Conservation (phyloP, 2,797 vertebrate genomes). For the Crocodylus rhombifer region DNA sequence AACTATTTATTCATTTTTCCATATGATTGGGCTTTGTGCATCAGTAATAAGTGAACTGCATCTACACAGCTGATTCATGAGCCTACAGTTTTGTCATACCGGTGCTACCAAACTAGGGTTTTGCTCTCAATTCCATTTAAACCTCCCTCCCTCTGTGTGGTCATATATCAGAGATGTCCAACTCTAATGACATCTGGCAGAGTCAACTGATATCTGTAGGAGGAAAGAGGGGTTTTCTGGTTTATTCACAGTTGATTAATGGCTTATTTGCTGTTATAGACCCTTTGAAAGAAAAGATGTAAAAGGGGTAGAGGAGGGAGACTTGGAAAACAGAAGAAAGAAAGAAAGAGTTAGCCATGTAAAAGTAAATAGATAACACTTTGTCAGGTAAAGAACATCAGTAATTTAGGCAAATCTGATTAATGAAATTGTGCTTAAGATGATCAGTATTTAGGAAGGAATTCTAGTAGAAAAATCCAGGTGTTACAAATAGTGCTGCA, state of each 20-base stretch:
- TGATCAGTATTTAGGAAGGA: not conserved
- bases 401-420: not conserved
- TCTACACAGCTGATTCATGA: not conserved
- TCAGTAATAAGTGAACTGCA: fast-evolving
- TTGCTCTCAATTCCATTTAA: fast-evolving
- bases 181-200: not conserved
- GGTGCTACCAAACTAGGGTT: not conserved
- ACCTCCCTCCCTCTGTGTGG: not conserved
- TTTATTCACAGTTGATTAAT: not conserved
- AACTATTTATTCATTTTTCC: not conserved
- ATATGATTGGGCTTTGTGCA: fast-evolving
- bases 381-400: not conserved
- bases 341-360: not conserved
- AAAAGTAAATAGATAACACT: not conserved
- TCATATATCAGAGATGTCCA: fast-evolving
- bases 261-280: fast-evolving
- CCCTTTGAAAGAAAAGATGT: not conserved
- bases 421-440: not conserved
- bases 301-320: not conserved
- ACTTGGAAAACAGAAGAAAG: not conserved
- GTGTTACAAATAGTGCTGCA: not conserved
- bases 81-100: fast-evolving
- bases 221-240: not conserved
- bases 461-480: not conserved
- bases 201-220: not conserved